phyloP scores from a whole-genome alignment of 2,888 invertebrate species.

The Corbicula japonica region DNA sequence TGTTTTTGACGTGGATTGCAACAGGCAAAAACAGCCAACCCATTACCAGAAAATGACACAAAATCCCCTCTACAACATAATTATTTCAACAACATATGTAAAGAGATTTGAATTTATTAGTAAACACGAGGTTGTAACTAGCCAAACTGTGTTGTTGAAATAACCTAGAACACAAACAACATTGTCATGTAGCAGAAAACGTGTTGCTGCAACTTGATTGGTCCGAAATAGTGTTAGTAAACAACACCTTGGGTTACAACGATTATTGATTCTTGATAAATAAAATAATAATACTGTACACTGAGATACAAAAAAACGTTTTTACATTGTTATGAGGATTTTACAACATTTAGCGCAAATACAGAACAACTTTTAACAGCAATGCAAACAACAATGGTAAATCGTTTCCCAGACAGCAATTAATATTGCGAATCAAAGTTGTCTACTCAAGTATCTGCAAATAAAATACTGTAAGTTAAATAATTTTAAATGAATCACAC shows the following conservation, averaged over 20 bases:
- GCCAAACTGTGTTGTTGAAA: not conserved
- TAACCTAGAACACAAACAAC: not conserved
- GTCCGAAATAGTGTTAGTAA: constrained; percentile 6
- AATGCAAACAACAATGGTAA: no score
- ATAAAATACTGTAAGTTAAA: constrained; percentile 32
- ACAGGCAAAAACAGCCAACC: constrained; percentile 6
- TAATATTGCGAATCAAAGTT: not conserved
- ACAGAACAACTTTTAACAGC: constrained; percentile 9
- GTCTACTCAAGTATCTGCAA: constrained; percentile 33
- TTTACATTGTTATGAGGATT: constrained; percentile 12
- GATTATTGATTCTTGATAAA: constrained; percentile 4
- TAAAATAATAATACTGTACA: no score
- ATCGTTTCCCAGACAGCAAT: constrained; percentile 5
- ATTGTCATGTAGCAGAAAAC: no score
- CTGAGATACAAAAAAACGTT: constrained; percentile 6
- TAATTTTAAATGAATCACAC: constrained; percentile 30
- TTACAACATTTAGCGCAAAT: constrained; percentile 23
- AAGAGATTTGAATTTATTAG: not conserved
- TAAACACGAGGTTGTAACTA: not conserved
- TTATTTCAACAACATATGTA: constrained; percentile 21
- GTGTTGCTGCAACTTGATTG: no score
- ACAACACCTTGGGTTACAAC: constrained; percentile 30
- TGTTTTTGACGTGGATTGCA: no score
- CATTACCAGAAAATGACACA: no score
- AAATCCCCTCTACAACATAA: no score